Evolutionary conservation across 2,888 invertebrate species (phyloP), one percentile per base, ranked within the genome.

Genomic region (Tricholauxania praeusta): DNA sequence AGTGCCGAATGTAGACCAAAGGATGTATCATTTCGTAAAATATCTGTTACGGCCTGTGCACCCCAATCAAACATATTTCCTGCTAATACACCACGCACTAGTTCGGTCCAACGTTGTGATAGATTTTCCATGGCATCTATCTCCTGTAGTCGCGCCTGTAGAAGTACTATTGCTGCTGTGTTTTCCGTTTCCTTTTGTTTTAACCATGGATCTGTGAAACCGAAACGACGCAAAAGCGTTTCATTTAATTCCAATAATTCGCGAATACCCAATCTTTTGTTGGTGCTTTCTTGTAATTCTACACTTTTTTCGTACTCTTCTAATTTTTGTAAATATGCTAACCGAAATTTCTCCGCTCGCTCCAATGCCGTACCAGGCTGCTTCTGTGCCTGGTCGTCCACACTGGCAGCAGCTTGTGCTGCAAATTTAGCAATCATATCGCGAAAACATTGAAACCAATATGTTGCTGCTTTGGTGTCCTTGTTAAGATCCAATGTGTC

Each of bases 21-120:
- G 71, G 88, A 82, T 78, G 89, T 89, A 39, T 91, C 89, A 39
- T 90, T 89, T 86, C 96, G 94, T 89, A 98, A 90, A 77, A 98
- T 92, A 79, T 91, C 91, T 19, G 94, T 92, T 4, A 97, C 94
- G 83, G 96, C 96, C 86, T 94, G 93, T 2, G 98, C 97, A 69
- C 98, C 98, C 96, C 97, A 98, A 87, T 99, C 98, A 89, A 98
- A 98, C 89, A 98, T 96, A 87, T 99, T 99, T 28, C 98, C 96
- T 0, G 92, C 93, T 78, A 93, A 85, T n/a, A 93, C 89, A 55
- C 93, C 93, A 79, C 89, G 89, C 75, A 91, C 89, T 55, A 93
- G 82, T 82, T 92, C 92, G 75, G 89, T 88, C 93, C 93, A 93
- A 80, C 89, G 89, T 62, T 88, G 88, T 65, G 88, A 88, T 71